phyloP scores from a whole-genome alignment of 2,888 invertebrate species.

The Rambutsinella grinnellia region DNA sequence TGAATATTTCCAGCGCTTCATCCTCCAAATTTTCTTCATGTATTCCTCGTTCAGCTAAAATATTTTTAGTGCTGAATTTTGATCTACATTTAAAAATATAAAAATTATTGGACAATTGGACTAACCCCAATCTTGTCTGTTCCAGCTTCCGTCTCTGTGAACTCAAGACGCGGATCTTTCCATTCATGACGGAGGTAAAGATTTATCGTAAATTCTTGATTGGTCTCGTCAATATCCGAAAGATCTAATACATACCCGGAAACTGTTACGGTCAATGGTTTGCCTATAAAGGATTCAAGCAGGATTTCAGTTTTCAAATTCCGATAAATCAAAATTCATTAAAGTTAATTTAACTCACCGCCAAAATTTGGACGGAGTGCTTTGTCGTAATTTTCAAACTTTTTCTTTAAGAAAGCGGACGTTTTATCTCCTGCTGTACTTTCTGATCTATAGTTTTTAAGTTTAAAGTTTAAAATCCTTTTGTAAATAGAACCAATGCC shows the following conservation, averaged over 20 bases:
- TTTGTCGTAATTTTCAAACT: conserved; percentile 32
- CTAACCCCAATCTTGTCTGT: conserved; percentile 16
- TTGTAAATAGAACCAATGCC: no score
- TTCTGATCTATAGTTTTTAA: no score
- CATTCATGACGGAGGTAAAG: conserved; percentile 99
- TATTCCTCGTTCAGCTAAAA: no score
- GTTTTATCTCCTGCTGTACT: neutral
- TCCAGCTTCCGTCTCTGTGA: conserved; percentile 87
- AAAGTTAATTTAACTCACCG: neutral
- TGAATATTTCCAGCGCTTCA: no score
- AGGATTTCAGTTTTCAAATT: neutral
- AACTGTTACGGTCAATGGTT: conserved; percentile 23
- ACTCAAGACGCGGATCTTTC: conserved; percentile 95
- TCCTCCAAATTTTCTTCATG: no score
- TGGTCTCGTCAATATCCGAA: conserved; percentile 31
- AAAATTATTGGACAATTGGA: neutral
- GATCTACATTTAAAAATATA: neutral
- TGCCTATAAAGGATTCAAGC: neutral
- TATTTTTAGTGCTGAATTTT: no score
- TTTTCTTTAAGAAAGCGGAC: conserved; percentile 14
- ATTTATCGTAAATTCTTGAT: conserved; percentile 89
- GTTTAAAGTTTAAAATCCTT: no score
- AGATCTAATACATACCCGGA: conserved; percentile 35
- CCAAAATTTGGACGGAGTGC: conserved; percentile 26
- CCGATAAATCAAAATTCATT: neutral